Conservation (phyloP, 2,113 vertebrate species). For the Ammodytes dubius region DNA sequence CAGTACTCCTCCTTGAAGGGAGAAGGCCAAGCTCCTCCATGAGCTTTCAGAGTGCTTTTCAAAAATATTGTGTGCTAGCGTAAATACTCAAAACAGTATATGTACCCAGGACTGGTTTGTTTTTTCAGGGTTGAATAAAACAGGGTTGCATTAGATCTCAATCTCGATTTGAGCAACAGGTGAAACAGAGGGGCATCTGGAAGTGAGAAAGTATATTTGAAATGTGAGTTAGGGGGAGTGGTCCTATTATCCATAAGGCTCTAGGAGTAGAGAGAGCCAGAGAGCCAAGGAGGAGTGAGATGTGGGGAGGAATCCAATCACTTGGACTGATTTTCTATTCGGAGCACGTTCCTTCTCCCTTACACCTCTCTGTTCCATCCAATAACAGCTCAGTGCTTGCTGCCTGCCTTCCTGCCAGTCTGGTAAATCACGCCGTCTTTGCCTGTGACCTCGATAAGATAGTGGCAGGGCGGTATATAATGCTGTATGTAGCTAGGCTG, state of each 20-base stretch:
- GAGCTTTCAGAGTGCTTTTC: background rate
- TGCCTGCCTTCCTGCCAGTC: conserved; percentile 75
- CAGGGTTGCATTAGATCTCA: background rate
- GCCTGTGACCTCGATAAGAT: conserved; percentile 75
- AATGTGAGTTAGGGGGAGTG: conserved; percentile 73
- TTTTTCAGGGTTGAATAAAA: background rate
- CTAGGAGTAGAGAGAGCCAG: conserved; percentile 55
- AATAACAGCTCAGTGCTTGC: conserved; percentile 76
- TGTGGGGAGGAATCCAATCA: conserved; percentile 80
- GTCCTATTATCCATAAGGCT: conserved; percentile 64
- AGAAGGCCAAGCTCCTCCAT: background rate
- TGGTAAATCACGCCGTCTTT: conserved; percentile 82
- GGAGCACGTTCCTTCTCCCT: conserved; percentile 76
- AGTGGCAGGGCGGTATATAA: conserved; percentile 64
- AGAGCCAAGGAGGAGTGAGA: conserved; percentile 66
- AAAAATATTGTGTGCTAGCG: background rate
- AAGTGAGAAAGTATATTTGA: conserved; percentile 66
- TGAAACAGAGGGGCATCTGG: conserved; percentile 43
- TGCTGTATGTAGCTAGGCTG: conserved; percentile 45
- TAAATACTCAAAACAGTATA: background rate
- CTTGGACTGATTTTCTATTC: conserved; percentile 77
- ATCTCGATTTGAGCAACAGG: conserved; percentile 22
- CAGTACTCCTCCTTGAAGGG: conserved; percentile 1
- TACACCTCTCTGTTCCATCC: conserved; percentile 78
- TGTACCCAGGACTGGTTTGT: background rate